Base-by-base conservation (phyloP, 92 coral and sea anemone species). In the Anthopleura xanthogrammica region DNA sequence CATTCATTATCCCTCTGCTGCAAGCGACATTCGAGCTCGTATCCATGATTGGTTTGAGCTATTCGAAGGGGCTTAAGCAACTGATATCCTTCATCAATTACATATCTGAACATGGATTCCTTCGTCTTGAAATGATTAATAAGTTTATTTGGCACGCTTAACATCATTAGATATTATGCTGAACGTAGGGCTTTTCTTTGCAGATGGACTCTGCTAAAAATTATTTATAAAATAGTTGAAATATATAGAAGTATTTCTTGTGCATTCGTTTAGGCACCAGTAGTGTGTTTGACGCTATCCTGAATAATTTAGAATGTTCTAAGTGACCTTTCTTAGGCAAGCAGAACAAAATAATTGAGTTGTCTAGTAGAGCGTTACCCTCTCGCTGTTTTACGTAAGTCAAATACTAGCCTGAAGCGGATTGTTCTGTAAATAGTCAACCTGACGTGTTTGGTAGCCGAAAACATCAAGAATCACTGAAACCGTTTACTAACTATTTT, bases 301-400 rank as follows among this genome's bases (percentile, higher is more conserved):
- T 22, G 74, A 68, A 68, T 68, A 36, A 7, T 68, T 24, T 68
- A 68, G 74, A 68, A 68, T 68, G 74, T 68, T 68, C 74, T 68
- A 23, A 68, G 41, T 68, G 74, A 23, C 74, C 43, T 68, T 68
- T 68, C 12, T 5, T 4, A 36, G 42, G 16, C 41, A 29, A 68
- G 74, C 74, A 68, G 74, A 68, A 29, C 43, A 29, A 68, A 68
- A 36, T 29, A 36, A 68, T 68, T 68, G 41, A 68, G 74, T 10
- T 68, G 74, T 29, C 11, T 68, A 68, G 3, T 13, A 68, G 41
- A 68, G 74, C 74, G 74, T 68, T 24, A 7, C 41, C 42, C 13
- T 19, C 70, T 62, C 36, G 70, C 17, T 9, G 14, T 29, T 36
- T 10, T 29, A 36, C 74, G 74, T 68, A 23, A 68, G 16, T 68